Percentiles rank a stretch among this genome's conserved stretches.
Evolutionary conservation across 2,797 vertebrate genomes (phyloP).

Genomic region (Galagoides demidoff): DNA sequence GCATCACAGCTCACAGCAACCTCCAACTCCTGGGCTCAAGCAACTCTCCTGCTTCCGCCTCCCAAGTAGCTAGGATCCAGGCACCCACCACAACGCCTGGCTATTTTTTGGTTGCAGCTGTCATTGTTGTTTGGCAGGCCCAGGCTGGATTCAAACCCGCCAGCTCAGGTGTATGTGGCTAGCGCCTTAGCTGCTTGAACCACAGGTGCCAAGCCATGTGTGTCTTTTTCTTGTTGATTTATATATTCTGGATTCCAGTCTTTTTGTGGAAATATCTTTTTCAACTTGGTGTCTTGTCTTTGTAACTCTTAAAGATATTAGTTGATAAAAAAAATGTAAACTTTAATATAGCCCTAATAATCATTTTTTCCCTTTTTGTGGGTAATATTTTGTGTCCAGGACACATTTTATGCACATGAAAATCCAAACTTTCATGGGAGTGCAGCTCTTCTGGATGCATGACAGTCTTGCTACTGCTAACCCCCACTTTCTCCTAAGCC

Average conservation of each 20-base stretch:
- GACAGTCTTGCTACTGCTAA: neutral
- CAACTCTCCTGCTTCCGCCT: no score
- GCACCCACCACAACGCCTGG: no score
- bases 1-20: no score
- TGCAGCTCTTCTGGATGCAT: no score
- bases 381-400: neutral
- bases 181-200: no score
- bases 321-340: neutral
- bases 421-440: neutral
- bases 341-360: neutral
- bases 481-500: neutral
- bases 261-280: neutral
- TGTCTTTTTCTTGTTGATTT: constrained; percentile 14
- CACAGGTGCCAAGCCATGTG: neutral
- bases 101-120: no score
- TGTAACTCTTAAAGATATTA: neutral
- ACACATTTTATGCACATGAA: neutral
- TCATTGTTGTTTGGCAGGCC: no score
- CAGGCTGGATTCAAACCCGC: no score
- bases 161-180: no score
- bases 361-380: neutral
- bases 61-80: no score
- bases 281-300: neutral
- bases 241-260: neutral
- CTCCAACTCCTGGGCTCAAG: no score